A percentile compares a stretch with the other conserved stretches of the same genome.
Conservation (phyloP, 2,797 vertebrate genomes). For the Falco biarmicus region DNA sequence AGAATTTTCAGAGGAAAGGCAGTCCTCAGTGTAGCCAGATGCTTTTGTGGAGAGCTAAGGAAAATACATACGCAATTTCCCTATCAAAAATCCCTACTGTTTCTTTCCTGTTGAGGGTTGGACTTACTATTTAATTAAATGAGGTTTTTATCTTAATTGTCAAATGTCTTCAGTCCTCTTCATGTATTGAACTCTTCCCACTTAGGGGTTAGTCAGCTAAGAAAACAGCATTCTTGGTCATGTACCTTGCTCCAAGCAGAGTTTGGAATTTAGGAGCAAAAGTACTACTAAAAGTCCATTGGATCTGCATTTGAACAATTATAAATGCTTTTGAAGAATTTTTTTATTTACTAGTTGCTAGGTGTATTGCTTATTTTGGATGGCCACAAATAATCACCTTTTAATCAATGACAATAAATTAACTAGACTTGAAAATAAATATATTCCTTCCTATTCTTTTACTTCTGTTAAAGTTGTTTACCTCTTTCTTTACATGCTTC, state of each 20-base stretch:
- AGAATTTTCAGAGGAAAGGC: neutral
- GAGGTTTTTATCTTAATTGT: neutral
- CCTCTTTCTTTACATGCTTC: slow-evolving; percentile 78
- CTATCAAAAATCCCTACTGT: neutral
- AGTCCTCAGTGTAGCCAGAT: neutral
- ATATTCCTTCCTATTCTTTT: slow-evolving; percentile 45
- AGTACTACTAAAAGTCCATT: neutral
- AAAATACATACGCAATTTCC: neutral
- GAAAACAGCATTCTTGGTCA: neutral
- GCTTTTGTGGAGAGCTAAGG: neutral
- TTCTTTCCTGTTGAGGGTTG: neutral
- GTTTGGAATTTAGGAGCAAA: neutral
- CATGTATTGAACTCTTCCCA: neutral
- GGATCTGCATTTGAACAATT: neutral
- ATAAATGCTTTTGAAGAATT: neutral
- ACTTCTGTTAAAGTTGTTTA: slow-evolving; percentile 68
- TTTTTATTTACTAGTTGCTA: neutral
- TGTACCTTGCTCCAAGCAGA: neutral
- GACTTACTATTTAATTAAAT: neutral
- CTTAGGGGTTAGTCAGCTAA: neutral
- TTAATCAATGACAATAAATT: neutral
- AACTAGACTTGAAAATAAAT: slow-evolving; percentile 19
- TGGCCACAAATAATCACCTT: neutral
- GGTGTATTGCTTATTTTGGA: neutral
- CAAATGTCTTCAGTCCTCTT: neutral